Percentiles rank a stretch among this genome's conserved stretches.
Evolutionary conservation across 2,888 invertebrate species (phyloP).

Genomic region (Napeogenes inachia): DNA sequence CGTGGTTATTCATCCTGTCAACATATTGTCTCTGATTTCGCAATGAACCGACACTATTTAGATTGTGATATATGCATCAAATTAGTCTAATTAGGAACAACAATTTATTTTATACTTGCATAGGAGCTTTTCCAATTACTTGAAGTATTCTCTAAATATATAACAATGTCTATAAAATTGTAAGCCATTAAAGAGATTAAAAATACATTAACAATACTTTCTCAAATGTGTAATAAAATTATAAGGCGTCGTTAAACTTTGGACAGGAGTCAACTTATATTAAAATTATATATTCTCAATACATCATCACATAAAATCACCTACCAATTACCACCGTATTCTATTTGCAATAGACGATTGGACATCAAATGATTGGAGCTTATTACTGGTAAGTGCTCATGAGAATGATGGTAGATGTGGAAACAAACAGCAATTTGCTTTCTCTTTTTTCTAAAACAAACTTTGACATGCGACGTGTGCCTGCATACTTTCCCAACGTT

Average conservation of each 20-base stretch:
- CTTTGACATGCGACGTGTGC: conserved; percentile 39
- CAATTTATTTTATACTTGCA: conserved; percentile 56
- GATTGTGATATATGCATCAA: conserved; percentile 64
- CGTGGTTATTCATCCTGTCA: conserved; percentile 74
- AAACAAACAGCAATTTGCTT: conserved; percentile 30
- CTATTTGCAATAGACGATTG: conserved; percentile 28
- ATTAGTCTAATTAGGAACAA: conserved; percentile 70
- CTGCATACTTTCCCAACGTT: conserved; percentile 42
- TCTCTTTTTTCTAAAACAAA: conserved; percentile 32
- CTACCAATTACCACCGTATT: conserved; percentile 22
- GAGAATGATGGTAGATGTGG: conserved; percentile 28
- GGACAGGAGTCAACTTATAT: not conserved
- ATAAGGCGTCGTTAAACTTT: not conserved
- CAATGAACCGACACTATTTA: conserved; percentile 70
- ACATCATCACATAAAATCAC: not conserved
- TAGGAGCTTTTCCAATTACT: conserved; percentile 18
- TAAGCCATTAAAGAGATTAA: not conserved
- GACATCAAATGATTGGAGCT: conserved; percentile 30
- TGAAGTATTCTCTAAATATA: conserved; percentile 8
- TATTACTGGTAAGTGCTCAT: conserved; percentile 28
- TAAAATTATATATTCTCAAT: not conserved
- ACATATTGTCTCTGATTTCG: conserved; percentile 70
- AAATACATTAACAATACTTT: not conserved
- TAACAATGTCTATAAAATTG: conserved; percentile 5
- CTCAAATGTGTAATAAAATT: not conserved